These are phyloP conservation scores for Plectrocnemia conspersa DNA, from an alignment of 1,140 invertebrate species.

Conservation along the genomic window DNA sequence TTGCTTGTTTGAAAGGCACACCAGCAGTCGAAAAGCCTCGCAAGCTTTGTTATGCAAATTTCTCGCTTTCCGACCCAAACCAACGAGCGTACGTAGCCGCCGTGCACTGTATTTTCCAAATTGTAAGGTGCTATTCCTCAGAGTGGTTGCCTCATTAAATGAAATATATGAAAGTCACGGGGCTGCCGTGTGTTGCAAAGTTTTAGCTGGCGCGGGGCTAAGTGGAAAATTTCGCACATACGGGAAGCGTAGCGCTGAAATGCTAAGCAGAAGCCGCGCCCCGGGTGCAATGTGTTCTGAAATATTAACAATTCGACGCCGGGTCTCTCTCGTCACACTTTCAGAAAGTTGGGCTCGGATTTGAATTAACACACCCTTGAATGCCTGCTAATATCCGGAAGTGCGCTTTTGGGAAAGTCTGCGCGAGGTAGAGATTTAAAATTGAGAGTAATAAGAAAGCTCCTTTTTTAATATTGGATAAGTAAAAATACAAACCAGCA, in stretches of 20 bases:
- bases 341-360: too few species aligned
- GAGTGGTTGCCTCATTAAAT: constrained; percentile 32
- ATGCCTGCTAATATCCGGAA: too few species aligned
- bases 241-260: constrained; percentile 3
- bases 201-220: constrained; percentile 16
- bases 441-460: too few species aligned
- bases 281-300: too few species aligned
- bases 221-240: constrained; percentile 24
- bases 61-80: background rate
- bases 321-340: too few species aligned
- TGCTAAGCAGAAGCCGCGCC: background rate
- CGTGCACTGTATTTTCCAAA: constrained; percentile 24
- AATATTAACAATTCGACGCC: too few species aligned
- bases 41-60: constrained; percentile 33
- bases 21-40: constrained; percentile 20
- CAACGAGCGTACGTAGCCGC: background rate
- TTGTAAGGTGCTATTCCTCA: constrained; percentile 20
- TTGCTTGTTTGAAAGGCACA: constrained; percentile 21
- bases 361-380: too few species aligned
- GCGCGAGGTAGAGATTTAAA: too few species aligned
- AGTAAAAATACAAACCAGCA: too few species aligned
- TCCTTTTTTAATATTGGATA: too few species aligned
- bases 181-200: constrained; percentile 25
- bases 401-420: too few species aligned
- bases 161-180: constrained; percentile 34